Evolutionary conservation across 2,888 invertebrate species (phyloP).

Genomic region (Heliconius erato): DNA sequence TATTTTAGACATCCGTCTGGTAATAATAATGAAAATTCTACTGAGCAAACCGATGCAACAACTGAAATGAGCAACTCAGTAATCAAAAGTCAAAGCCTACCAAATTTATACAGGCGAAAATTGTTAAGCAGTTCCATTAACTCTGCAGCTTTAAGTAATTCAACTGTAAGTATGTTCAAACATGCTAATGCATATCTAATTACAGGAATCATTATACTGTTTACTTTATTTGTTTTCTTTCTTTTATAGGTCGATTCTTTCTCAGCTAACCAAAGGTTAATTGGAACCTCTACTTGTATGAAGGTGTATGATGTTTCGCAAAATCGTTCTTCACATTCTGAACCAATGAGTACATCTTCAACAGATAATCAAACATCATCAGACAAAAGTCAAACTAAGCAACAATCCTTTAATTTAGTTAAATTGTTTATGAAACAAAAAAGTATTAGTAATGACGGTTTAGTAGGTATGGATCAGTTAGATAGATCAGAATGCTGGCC

Average conservation of each 20-base stretch:
- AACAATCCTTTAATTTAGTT: conserved; percentile 92
- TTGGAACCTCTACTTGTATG: conserved; percentile 78
- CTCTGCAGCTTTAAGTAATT: conserved; percentile 88
- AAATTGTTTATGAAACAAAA: conserved; percentile 96
- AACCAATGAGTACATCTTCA: conserved; percentile 84
- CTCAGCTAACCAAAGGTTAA: conserved; percentile 78
- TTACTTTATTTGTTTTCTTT: conserved; percentile 54
- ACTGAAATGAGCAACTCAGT: conserved; percentile 86
- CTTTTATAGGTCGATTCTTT: conserved; percentile 82
- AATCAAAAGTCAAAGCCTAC: conserved; percentile 92
- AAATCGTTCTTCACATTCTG: conserved; percentile 77
- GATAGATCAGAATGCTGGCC: conserved; percentile 92
- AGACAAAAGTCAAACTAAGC: conserved; percentile 86
- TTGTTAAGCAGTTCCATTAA: conserved; percentile 81
- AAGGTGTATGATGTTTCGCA: conserved; percentile 83
- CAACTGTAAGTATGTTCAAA: conserved; percentile 86
- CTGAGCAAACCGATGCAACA: conserved; percentile 83
- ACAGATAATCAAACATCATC: conserved; percentile 82
- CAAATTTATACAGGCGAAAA: conserved; percentile 88
- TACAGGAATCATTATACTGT: conserved; percentile 40
- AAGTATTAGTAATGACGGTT: conserved; percentile 92
- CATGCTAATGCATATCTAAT: conserved; percentile 49
- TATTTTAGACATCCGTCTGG: conserved; percentile 90
- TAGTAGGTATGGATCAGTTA: conserved; percentile 91
- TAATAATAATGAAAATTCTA: conserved; percentile 89